These are phyloP conservation scores for Euura saliciscinereae DNA, from an alignment of 1,140 invertebrate genomes.

Conservation along the genomic window DNA sequence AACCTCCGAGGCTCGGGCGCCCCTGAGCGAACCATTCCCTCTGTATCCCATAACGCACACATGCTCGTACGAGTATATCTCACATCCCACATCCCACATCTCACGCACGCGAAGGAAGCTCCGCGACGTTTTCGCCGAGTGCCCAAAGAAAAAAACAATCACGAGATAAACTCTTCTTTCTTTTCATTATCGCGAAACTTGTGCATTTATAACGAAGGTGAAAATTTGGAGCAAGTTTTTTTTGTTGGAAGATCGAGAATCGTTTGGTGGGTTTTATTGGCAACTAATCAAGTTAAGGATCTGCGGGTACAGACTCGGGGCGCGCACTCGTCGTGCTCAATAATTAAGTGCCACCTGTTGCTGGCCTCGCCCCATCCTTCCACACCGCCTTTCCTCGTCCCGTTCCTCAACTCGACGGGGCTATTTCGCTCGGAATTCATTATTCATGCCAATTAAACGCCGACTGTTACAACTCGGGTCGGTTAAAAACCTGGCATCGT, in stretches of 20 bases:
- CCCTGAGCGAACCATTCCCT: no score
- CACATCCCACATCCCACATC: no score
- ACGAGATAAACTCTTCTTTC: no score
- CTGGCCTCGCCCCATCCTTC: conserved; percentile 47
- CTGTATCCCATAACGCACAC: no score
- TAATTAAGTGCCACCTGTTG: conserved; percentile 61
- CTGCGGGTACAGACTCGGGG: conserved; percentile 23
- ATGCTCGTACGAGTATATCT: no score
- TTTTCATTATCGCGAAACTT: no score
- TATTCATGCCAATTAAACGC: conserved; percentile 52
- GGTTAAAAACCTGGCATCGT: not conserved
- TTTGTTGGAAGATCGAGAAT: no score
- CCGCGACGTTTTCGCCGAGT: no score
- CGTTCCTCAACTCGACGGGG: not conserved
- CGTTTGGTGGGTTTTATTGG: not conserved
- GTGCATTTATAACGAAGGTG: no score
- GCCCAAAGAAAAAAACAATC: no score
- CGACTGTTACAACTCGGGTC: not conserved
- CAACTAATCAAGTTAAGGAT: not conserved
- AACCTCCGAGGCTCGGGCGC: conserved; percentile 29
- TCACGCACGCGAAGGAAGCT: no score
- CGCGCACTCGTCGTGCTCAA: conserved; percentile 51
- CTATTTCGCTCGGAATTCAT: conserved; percentile 33
- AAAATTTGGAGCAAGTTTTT: no score
- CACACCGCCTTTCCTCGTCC: conserved; percentile 28